Percentiles rank a stretch among this genome's conserved stretches.
phyloP scores from a whole-genome alignment of 2,797 vertebrate genomes.

The Anguilla marmorata region DNA sequence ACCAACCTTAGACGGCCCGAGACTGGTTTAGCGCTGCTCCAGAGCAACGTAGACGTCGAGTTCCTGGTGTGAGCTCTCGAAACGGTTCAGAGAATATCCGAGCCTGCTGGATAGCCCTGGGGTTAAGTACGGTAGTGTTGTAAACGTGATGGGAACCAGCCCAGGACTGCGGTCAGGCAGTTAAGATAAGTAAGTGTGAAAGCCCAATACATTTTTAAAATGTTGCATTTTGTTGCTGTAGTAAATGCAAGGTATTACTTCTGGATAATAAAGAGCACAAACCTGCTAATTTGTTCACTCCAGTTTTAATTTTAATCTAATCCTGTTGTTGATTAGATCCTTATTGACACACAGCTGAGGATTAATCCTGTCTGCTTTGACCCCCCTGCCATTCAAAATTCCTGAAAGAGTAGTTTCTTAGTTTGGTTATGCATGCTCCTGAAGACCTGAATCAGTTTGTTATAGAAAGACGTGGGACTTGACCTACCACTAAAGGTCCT shows the following conservation, averaged over 20 bases:
- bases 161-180: too few relatives aligned
- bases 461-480: neutral
- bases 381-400: too few relatives aligned
- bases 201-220: neutral
- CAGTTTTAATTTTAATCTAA: neutral
- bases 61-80: too few relatives aligned
- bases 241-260: neutral
- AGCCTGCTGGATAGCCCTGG: too few relatives aligned
- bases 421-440: too few relatives aligned
- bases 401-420: too few relatives aligned
- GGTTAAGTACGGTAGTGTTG: too few relatives aligned
- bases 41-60: too few relatives aligned
- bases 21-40: too few relatives aligned
- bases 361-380: neutral
- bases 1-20: too few relatives aligned
- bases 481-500: neutral
- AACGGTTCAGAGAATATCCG: too few relatives aligned
- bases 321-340: neutral
- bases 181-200: neutral
- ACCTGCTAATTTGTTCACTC: neutral
- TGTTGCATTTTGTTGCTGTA: neutral
- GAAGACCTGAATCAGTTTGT: neutral
- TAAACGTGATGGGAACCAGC: too few relatives aligned
- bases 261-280: neutral
- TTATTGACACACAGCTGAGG: neutral